Evolutionary conservation across 1,140 invertebrate genomes (phyloP).

Genomic region (Homarus americanus): DNA sequence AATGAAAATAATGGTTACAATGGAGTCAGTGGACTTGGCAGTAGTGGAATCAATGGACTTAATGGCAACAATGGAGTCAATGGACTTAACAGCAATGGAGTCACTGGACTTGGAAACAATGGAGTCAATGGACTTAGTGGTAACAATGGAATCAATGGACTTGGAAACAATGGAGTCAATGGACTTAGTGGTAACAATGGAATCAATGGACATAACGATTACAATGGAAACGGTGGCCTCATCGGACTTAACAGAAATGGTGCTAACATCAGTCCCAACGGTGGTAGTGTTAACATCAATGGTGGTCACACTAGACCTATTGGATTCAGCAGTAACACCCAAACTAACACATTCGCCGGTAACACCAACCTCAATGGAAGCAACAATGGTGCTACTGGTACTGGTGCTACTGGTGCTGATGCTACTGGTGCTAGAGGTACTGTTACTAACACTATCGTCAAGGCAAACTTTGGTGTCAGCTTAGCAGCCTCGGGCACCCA

Average conservation of each 20-base stretch:
- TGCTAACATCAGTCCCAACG: neutral
- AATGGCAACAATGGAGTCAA: neutral
- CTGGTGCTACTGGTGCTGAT: neutral
- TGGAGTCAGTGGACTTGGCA: neutral
- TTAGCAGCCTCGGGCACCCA: no score
- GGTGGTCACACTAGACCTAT: neutral
- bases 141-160: neutral
- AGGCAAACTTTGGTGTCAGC: neutral
- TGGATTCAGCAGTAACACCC: no score
- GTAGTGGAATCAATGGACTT: neutral
- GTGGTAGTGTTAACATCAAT: neutral
- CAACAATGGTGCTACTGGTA: neutral
- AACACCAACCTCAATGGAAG: no score
- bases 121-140: neutral
- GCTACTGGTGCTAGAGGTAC: neutral
- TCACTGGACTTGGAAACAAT: neutral
- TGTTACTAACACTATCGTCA: neutral
- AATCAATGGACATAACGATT: neutral
- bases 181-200: neutral
- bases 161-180: neutral
- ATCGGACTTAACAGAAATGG: neutral
- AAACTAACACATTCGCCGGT: neutral
- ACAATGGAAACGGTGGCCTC: neutral
- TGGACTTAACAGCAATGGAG: neutral
- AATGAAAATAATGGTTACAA: neutral